Conservation (phyloP, 1,140 invertebrate genomes). For the Rhopalosiphum maidis region DNA sequence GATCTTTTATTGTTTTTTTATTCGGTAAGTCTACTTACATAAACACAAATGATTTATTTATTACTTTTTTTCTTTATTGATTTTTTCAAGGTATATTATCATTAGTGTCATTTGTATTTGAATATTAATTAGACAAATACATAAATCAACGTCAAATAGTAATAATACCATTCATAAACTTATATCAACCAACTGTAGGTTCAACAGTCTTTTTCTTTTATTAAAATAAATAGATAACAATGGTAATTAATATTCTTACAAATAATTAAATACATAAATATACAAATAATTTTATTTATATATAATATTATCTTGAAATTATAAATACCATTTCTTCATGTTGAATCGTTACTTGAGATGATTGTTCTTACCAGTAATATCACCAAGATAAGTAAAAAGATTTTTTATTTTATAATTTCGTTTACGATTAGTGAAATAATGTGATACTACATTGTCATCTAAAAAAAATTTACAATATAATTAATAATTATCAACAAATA, state of each 20-base stretch:
- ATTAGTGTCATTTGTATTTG: constrained; percentile 30
- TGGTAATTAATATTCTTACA: constrained; percentile 1
- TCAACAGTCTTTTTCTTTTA: constrained; percentile 32
- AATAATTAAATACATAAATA: constrained; percentile 21
- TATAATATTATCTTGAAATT: not conserved
- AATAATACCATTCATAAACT: constrained; percentile 44
- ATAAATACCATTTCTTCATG: not conserved
- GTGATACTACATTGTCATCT: constrained; percentile 26
- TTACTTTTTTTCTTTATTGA: not conserved
- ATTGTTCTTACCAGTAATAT: constrained; percentile 26
- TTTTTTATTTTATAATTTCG: constrained; percentile 39
- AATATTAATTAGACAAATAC: constrained; percentile 34
- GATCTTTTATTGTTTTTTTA: constrained; percentile 82
- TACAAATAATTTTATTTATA: constrained; percentile 14
- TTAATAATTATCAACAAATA: not conserved
- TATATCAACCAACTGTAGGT: not conserved
- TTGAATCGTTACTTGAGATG: not conserved
- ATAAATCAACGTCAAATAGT: not conserved
- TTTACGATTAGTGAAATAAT: constrained; percentile 43
- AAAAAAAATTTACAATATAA: not conserved
- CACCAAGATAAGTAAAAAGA: constrained; percentile 37
- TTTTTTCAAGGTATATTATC: constrained; percentile 35
- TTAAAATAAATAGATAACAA: constrained; percentile 33
- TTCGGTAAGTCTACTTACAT: constrained; percentile 68
- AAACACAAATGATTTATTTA: not conserved